phyloP scores from a whole-genome alignment of 2,888 invertebrate species.

The Parochlus steinenii region DNA sequence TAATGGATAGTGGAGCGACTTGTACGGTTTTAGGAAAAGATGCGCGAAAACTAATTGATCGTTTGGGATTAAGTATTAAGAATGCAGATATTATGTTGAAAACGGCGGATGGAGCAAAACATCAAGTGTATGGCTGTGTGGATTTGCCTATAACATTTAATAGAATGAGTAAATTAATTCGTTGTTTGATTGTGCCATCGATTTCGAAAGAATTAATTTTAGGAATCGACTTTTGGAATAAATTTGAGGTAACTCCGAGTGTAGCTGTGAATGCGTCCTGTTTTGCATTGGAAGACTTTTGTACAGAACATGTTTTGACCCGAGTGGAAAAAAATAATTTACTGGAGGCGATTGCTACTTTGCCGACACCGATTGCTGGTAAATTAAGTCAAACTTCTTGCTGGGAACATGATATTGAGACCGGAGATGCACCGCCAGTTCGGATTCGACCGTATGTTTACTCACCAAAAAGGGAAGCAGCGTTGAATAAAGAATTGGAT shows the following conservation, averaged over 20 bases:
- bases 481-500: constrained; percentile 18
- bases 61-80: background rate
- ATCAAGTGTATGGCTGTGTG: background rate
- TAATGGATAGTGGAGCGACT: background rate
- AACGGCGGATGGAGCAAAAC: constrained; percentile 1
- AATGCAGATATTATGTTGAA: background rate
- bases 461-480: constrained; percentile 15
- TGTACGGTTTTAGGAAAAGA: constrained; percentile 2
- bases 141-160: background rate
- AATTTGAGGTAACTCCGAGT: too few relatives aligned
- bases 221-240: too few relatives aligned
- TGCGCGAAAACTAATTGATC: background rate
- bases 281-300: too few relatives aligned
- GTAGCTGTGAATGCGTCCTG: background rate
- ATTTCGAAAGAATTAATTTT: background rate
- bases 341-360: background rate
- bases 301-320: too few relatives aligned
- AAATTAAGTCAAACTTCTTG: constrained; percentile 14
- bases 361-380: background rate
- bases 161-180: background rate
- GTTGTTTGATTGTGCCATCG: background rate
- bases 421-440: constrained; percentile 14
- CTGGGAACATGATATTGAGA: constrained; percentile 14
- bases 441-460: constrained; percentile 16
- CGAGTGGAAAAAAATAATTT: too few relatives aligned